Base-by-base conservation (phyloP, 1,140 invertebrate genomes). In the Trichomalopsis sarcophagae region DNA sequence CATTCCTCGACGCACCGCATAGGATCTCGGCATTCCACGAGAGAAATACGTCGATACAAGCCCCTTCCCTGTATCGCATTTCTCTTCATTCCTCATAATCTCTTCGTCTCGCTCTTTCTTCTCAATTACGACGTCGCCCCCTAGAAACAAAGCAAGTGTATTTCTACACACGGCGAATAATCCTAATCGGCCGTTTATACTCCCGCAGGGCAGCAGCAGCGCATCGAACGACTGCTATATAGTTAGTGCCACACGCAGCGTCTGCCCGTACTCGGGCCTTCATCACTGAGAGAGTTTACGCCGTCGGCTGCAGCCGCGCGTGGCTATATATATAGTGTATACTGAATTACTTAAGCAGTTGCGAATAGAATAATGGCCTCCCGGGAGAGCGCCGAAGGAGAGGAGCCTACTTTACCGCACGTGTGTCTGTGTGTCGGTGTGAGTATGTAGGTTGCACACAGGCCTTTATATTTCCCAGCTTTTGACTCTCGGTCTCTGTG, bases 271-370 rank as follows among this genome's bases (percentile, higher is more conserved):
- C 36, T 40, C 73, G 21, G 73, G 17, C 73, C 73, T 33, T 27
- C 73, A 40, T 44, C 36, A 75, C 73, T 62, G 55, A 2, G 55
- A 62, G 17, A 62, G 17, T 62, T n/a, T 62, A 62, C 55, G 55
- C 17, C 21, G 55, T 21, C 55, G 55, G 21, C 55, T 4, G 55
- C 55, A 62, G 40, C 40, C 6, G 9, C 1, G 36, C 36, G n/a
- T 21, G n/a, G 55, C 55, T 21, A n/a, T 44, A 44, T 44, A 4
- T 36, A 36, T 36, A 36, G 33, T 36, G 33, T 36, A 36, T 74
- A 44, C 73, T 76, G 76, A 78, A 62, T 78, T 66, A 78, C 76
- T 78, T 62, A 78, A 78, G 23, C 76, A 78, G 76, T 78, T 21
- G 50, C n/a, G 76, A 78, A 78, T 78, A n/a, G 50, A 78, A 66